phyloP scores from a whole-genome alignment of 2,888 invertebrate species.

The Eristalis intricaria region DNA sequence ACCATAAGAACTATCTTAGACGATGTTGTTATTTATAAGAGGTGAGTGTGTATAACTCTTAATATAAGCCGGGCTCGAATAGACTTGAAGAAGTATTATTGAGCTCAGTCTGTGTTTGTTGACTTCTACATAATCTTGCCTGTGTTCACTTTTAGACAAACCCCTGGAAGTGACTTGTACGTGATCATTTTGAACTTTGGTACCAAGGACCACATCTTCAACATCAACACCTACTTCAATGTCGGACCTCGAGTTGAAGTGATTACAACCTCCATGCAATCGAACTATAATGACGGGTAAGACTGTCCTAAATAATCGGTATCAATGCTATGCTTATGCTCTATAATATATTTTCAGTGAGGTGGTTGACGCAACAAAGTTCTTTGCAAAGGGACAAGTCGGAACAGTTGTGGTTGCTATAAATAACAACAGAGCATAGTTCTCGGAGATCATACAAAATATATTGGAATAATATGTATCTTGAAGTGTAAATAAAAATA shows the following conservation, averaged over 20 bases:
- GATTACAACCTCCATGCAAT: conserved; percentile 79
- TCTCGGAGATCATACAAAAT: too few species aligned
- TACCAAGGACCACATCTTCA: conserved; percentile 80
- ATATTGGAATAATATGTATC: too few species aligned
- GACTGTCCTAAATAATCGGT: background rate
- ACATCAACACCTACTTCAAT: conserved; percentile 79
- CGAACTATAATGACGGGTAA: conserved; percentile 78
- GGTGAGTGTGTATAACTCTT: conserved; percentile 72
- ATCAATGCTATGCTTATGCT: background rate
- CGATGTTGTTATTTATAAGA: conserved; percentile 78
- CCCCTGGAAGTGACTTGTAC: conserved; percentile 76
- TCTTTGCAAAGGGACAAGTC: conserved; percentile 76
- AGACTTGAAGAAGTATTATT: too few species aligned
- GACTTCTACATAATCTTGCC: too few species aligned
- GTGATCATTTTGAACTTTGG: conserved; percentile 83
- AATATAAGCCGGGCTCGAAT: too few species aligned
- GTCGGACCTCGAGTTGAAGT: conserved; percentile 77
- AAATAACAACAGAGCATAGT: background rate
- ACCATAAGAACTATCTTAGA: conserved; percentile 75
- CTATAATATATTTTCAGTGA: conserved; percentile 71
- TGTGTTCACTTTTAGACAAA: conserved; percentile 73
- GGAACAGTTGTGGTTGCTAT: conserved; percentile 77
- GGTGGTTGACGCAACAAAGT: conserved; percentile 74
- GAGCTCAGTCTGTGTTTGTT: too few species aligned
- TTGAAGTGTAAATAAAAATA: too few species aligned